These are phyloP conservation scores for Sebastes wilsoni DNA, from an alignment of 2,797 vertebrate species.

Conservation along the genomic window DNA sequence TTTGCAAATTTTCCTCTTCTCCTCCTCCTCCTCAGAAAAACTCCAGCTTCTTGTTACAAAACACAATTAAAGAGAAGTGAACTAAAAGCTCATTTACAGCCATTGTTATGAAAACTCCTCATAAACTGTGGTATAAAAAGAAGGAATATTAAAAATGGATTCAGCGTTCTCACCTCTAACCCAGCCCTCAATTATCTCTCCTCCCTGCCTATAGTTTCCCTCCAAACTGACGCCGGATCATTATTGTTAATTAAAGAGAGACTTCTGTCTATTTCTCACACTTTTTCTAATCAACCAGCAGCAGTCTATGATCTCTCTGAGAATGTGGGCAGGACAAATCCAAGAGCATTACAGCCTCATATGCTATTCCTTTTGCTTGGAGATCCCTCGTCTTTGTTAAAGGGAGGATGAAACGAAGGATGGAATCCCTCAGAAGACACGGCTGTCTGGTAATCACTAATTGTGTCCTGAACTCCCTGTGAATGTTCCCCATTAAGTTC, in stretches of 20 bases:
- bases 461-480: constrained; percentile 77
- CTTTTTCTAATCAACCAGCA: constrained; percentile 64
- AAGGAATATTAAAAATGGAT: constrained; percentile 4
- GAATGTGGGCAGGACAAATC: constrained; percentile 67
- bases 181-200: constrained; percentile 23
- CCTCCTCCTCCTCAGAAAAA: not conserved
- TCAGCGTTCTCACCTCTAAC: constrained; percentile 43
- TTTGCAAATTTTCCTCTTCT: constrained; percentile 24
- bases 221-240: constrained; percentile 50
- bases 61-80: constrained; percentile 40
- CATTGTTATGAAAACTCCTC: constrained; percentile 33
- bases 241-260: constrained; percentile 75
- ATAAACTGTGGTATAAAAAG: constrained; percentile 4
- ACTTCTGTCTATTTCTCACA: constrained; percentile 56
- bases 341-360: constrained; percentile 73
- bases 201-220: constrained; percentile 12
- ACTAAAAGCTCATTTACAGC: constrained; percentile 34
- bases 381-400: constrained; percentile 74
- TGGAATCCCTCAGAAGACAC: constrained; percentile 71
- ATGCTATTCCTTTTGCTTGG: constrained; percentile 80
- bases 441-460: constrained; percentile 77
- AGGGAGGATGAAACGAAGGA: constrained; percentile 69
- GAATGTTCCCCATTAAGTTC: constrained; percentile 76
- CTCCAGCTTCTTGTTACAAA: constrained; percentile 26
- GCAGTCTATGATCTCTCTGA: constrained; percentile 66